Evolutionary conservation across 2,888 invertebrate genomes (phyloP), one percentile per base, ranked within the genome.

Genomic region (Sarcophaga caerulescens): DNA sequence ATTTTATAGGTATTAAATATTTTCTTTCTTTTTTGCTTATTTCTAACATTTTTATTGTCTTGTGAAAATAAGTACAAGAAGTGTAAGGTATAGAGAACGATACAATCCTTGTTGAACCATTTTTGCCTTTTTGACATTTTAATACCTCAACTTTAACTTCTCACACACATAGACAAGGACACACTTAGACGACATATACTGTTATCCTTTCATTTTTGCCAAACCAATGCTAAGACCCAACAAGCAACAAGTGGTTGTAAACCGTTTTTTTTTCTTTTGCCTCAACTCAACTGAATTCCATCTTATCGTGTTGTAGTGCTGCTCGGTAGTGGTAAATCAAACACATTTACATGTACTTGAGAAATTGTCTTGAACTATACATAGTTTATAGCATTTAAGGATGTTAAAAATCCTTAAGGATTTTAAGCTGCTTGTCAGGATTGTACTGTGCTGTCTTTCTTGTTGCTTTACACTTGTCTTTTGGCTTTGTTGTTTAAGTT

Each of bases 381-480:
- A 65, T 21, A 52, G 52, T 52, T 68, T 73, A 74, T 81, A 47
- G 63, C 65, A 69, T 66, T 23, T 62, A 25, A 35, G 45, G 57
- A 59, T 73, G 60, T 47, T 45, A 78, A 77, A 88, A 88, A 89
- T 90, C 90, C 91, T 91, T 89, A 88, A 89, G 89, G 89, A 88
- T 87, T 89, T 89, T 90, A 91, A 91, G 91, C 89, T 90, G 90
- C 90, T 92, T 91, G 88, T 89, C 82, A 88, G 73, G 80, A 83
- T 88, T 80, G 82, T 87, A 4, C 84, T 85, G 19, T 69, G 76
- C 63, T 47, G 47, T 47, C 14, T 11, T 14, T 71, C 65, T 85
- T 74, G 73, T 75, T 77, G 76, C 76, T 65, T 66, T 35, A 35
- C 35, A 35, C 35, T 35, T 35, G 35, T 35, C 35, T 8, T 35